Percentiles rank a stretch among this genome's conserved stretches.
Evolutionary conservation across 2,113 vertebrate species (phyloP).

Genomic region (Callionymus lyra): DNA sequence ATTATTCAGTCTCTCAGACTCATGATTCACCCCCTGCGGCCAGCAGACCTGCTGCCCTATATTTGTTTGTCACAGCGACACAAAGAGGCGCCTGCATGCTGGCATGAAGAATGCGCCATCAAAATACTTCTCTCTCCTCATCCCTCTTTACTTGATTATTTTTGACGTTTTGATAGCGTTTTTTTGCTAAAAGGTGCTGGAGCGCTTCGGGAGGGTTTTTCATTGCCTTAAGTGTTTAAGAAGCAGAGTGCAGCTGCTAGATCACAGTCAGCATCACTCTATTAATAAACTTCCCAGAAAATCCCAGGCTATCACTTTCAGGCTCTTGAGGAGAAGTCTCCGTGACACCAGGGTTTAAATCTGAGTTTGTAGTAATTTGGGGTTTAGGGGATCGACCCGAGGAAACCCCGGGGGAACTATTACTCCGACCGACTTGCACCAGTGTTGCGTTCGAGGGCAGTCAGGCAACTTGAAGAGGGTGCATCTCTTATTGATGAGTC

Average conservation of each 20-base stretch:
- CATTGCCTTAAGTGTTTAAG: conserved; percentile 18
- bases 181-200: no score
- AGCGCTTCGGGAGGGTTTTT: neutral
- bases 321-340: conserved; percentile 12
- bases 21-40: conserved; percentile 8
- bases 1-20: conserved; percentile 34
- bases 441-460: conserved; percentile 9
- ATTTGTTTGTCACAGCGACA: conserved; percentile 18
- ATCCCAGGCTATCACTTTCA: conserved; percentile 21
- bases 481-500: conserved; percentile 35
- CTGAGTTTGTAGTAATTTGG: conserved; percentile 32
- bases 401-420: conserved; percentile 16
- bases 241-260: conserved; percentile 15
- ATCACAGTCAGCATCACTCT: conserved; percentile 24
- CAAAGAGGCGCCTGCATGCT: conserved; percentile 2
- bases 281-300: conserved; percentile 51
- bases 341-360: conserved; percentile 14
- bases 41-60: conserved; percentile 26
- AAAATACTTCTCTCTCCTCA: no score
- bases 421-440: conserved; percentile 2
- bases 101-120: neutral
- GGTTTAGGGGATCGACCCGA: conserved; percentile 10
- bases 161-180: no score
- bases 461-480: conserved; percentile 12
- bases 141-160: no score